Evolutionary conservation across 2,888 invertebrate species (phyloP), one percentile per base, ranked within the genome.

Genomic region (Melolontha melolontha): DNA sequence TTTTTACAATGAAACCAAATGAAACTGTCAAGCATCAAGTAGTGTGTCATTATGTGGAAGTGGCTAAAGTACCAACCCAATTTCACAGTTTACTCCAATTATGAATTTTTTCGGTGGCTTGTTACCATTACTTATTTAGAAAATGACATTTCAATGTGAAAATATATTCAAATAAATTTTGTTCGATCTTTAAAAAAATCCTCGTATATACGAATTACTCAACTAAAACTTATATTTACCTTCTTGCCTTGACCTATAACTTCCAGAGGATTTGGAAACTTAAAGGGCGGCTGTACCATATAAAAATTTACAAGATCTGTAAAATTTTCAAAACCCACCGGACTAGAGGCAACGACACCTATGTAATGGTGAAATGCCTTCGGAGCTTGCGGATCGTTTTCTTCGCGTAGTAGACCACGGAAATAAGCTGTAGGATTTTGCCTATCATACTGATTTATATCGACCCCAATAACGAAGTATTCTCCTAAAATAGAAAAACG

Each of bases 381-480:
- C 49, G 91, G 84, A 0, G 91, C 88, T 34, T 86, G 83, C 0
- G 87, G 84, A 52, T 90, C 86, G 0, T 83, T 79, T 70, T 88
- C 87, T 70, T 91, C 90, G 59, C 89, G 85, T 40, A 94, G 84
- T 2, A 94, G 87, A 10, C 94, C 95, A 59, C 91, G 86, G 22
- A 96, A 85, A 83, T 96, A 96, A 74, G 91, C 91, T 54, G 89
- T 88, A 0, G 96, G 94, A 68, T 91, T 88, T 17, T 88, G 86
- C 1, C 88, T 84, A 77, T 95, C 93, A 83, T 96, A 97, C 77
- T 95, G 93, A 74, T 95, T 94, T 11, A 95, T 90, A 78, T 95
- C 94, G 5, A 97, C 93, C 5, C 97, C 97, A 17, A 97, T 91
- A 0, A 95, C 96, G 80, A 95, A 96, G 80, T 97, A 97, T 80